phyloP scores from a whole-genome alignment of 2,888 invertebrate species.

The Molorchus minor region DNA sequence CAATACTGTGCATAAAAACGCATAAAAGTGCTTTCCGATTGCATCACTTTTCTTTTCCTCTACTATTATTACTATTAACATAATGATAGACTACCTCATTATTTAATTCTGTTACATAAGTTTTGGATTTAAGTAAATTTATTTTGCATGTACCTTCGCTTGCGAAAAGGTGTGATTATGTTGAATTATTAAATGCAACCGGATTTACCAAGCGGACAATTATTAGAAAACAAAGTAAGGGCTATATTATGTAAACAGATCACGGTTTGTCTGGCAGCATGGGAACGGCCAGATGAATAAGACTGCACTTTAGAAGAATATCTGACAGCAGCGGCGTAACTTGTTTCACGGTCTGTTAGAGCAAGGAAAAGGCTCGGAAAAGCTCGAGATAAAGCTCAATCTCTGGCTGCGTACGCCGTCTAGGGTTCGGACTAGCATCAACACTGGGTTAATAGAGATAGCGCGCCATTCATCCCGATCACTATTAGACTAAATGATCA shows the following conservation, averaged over 20 bases:
- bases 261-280: conserved; percentile 34
- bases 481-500: conserved; percentile 57
- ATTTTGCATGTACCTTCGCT: no score
- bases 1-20: no score
- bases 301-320: conserved; percentile 49
- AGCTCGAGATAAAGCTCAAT: conserved; percentile 52
- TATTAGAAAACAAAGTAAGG: conserved; percentile 15
- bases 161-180: no score
- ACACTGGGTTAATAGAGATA: conserved; percentile 55
- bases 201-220: conserved; percentile 1
- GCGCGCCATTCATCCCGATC: conserved; percentile 58
- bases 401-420: conserved; percentile 24
- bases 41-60: no score
- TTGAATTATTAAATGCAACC: no score
- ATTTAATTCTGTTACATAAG: no score
- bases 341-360: conserved; percentile 57
- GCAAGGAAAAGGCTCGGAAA: conserved; percentile 53
- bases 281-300: conserved; percentile 52
- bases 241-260: conserved; percentile 23
- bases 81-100: no score
- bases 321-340: conserved; percentile 54
- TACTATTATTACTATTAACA: no score
- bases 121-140: no score
- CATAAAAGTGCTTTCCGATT: no score
- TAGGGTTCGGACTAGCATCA: conserved; percentile 50